Evolutionary conservation across 2,797 vertebrate species (phyloP).

Genomic region (Argentina silus): DNA sequence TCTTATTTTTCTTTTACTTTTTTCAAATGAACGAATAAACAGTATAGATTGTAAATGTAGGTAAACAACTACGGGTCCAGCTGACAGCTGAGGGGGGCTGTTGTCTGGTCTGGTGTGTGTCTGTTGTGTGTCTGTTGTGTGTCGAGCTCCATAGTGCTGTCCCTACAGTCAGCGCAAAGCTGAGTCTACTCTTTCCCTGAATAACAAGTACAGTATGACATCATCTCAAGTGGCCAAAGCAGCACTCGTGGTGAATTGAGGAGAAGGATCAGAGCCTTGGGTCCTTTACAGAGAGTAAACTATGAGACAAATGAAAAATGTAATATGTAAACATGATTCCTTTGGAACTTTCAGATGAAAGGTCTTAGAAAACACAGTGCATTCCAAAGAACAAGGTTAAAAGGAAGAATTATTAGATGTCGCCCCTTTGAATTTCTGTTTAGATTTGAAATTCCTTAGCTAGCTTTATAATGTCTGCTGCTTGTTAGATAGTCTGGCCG

Average conservation of each 20-base stretch:
- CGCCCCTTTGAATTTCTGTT: not conserved
- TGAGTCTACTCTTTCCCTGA: not conserved
- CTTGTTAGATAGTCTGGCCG: slow-evolving; percentile 4
- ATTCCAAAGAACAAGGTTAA: not conserved
- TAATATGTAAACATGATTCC: not conserved
- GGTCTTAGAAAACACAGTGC: not conserved
- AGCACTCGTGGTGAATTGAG: not conserved
- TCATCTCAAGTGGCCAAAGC: not conserved
- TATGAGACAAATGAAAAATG: not conserved
- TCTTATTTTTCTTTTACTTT: not conserved
- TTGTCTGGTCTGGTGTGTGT: not conserved
- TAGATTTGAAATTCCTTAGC: slow-evolving; percentile 5
- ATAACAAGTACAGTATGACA: not conserved
- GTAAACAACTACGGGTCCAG: not conserved
- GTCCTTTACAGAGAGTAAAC: not conserved
- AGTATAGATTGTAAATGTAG: no score
- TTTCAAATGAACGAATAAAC: no score
- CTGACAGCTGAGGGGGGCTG: not conserved
- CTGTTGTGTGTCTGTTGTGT: not conserved
- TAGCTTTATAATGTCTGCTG: not conserved
- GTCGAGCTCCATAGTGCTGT: not conserved
- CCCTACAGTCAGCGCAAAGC: not conserved
- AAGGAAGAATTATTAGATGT: not conserved
- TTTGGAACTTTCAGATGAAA: not conserved
- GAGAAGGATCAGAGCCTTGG: not conserved